These are phyloP conservation scores for Acrocephalus arundinaceus DNA, from an alignment of 2,113 vertebrate genomes.

Conservation along the genomic window DNA sequence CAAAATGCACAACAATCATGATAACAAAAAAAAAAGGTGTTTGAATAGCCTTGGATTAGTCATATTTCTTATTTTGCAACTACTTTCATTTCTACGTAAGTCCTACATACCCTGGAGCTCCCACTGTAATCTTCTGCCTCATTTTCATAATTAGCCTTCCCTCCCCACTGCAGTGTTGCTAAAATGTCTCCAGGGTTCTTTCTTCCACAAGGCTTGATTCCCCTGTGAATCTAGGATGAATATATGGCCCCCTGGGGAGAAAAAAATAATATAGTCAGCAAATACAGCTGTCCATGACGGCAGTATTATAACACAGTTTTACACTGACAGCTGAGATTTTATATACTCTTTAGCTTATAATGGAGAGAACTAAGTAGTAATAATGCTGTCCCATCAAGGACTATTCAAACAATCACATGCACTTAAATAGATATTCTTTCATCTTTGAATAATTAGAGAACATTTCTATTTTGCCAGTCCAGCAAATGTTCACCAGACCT, in stretches of 20 bases:
- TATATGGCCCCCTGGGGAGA: neutral
- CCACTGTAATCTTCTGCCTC: neutral
- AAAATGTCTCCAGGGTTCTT: slow-evolving; percentile 3
- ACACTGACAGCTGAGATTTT: neutral
- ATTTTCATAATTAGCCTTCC: slow-evolving; percentile 5
- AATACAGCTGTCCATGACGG: neutral
- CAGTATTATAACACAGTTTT: neutral
- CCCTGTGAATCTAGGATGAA: neutral
- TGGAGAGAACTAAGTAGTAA: neutral
- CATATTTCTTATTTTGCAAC: neutral
- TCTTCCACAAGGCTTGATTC: neutral
- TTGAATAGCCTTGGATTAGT: neutral
- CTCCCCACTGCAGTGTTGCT: neutral
- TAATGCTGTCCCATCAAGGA: neutral
- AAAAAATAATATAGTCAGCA: neutral
- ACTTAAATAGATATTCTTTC: slow-evolving; percentile 11
- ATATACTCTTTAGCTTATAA: neutral
- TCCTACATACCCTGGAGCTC: neutral
- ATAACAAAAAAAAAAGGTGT: neutral
- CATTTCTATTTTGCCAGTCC: neutral
- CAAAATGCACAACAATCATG: neutral
- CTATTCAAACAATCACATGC: neutral
- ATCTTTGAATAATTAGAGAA: slow-evolving; percentile 24
- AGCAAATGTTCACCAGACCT: slow-evolving; percentile 44
- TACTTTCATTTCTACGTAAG: neutral